phyloP scores from a whole-genome alignment of 2,113 vertebrate genomes.

The Marmota flaviventris region DNA sequence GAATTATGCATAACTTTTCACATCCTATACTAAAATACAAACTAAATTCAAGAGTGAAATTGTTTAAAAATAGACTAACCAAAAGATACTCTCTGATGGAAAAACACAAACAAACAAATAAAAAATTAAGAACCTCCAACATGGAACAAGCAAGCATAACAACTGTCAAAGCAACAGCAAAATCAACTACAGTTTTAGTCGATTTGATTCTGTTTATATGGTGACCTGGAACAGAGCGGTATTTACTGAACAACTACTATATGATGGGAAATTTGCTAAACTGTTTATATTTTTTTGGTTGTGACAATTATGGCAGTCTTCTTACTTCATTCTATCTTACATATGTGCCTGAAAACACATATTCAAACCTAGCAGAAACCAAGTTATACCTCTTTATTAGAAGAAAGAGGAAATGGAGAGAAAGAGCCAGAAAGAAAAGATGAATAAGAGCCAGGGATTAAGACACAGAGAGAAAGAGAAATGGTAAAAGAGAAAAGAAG shows the following conservation, averaged over 20 bases:
- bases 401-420: not conserved
- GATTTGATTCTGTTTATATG: not conserved
- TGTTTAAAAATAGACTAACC: not conserved
- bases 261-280: not conserved
- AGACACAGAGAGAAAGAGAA: not conserved
- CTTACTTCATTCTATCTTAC: not conserved
- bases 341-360: not conserved
- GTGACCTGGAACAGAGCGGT: not conserved
- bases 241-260: not conserved
- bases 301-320: not conserved
- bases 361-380: not conserved
- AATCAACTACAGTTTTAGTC: not conserved
- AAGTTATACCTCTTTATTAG: not conserved
- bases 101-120: not conserved
- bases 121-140: not conserved
- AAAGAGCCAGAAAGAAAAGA: not conserved
- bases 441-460: not conserved
- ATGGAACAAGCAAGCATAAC: no score
- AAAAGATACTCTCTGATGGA: not conserved
- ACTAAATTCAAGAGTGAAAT: not conserved
- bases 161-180: not conserved
- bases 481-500: no score
- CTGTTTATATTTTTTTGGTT: not conserved
- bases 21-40: not conserved
- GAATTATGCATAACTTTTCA: not conserved